Conservation (phyloP, 2,797 vertebrate genomes). For the Buceros bicornis region DNA sequence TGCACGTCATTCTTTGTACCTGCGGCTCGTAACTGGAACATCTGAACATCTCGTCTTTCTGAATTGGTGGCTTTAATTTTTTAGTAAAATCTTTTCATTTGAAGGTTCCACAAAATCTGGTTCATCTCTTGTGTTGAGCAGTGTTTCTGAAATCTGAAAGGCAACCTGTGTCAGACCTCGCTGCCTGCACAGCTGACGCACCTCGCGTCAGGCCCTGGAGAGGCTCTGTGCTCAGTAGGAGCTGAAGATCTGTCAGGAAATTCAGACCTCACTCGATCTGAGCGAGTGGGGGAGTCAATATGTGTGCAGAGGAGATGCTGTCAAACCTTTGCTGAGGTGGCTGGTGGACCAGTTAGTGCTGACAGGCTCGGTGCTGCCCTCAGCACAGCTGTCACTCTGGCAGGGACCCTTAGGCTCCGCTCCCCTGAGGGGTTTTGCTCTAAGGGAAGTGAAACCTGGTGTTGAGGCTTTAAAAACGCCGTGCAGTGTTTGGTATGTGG, state of each 20-base stretch:
- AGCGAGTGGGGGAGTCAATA: not conserved
- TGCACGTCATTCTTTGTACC: not conserved
- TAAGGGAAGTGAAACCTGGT: not conserved
- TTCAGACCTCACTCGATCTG: not conserved
- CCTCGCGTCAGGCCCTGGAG: fast-evolving
- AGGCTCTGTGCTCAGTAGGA: not conserved
- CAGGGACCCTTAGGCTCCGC: fast-evolving
- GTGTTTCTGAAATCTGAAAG: not conserved
- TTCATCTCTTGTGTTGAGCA: not conserved
- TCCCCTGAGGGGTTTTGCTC: not conserved
- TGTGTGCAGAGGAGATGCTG: fast-evolving
- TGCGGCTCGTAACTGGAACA: not conserved
- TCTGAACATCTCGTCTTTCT: not conserved
- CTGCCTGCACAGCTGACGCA: not conserved
- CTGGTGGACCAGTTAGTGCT: not conserved
- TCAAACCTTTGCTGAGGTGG: not conserved
- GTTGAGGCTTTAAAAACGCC: not conserved
- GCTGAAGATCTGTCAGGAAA: not conserved
- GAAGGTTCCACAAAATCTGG: not conserved
- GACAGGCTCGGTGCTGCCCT: too few relatives aligned
- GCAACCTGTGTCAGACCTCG: not conserved
- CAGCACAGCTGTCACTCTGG: fast-evolving
- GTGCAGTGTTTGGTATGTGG: not conserved
- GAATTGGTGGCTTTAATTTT: not conserved
- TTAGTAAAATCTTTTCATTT: not conserved